These are phyloP conservation scores for Minunthozetes semirufus DNA, from an alignment of 2,888 invertebrate species.

Conservation along the genomic window DNA sequence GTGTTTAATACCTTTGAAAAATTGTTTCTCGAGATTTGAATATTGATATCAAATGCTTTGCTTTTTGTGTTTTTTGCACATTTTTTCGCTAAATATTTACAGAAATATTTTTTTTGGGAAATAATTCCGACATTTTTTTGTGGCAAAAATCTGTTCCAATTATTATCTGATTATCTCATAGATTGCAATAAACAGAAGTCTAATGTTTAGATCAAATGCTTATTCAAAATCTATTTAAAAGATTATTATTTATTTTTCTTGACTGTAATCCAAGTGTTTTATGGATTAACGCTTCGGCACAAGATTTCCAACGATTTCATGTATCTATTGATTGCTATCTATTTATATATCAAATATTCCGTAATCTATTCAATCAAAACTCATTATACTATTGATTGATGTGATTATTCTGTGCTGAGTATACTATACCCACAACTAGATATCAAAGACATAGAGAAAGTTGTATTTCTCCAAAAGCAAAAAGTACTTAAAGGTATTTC, in stretches of 20 bases:
- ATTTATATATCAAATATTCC: not conserved
- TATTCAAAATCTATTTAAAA: not conserved
- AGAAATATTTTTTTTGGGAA: not conserved
- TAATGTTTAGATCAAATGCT: not conserved
- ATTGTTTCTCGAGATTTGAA: too few species aligned
- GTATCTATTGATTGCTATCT: not conserved
- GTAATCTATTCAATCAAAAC: not conserved
- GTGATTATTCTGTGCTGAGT: too few species aligned
- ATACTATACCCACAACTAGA: too few species aligned
- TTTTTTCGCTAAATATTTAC: not conserved
- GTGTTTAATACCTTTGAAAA: too few species aligned
- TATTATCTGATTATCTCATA: not conserved
- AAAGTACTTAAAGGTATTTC: too few species aligned
- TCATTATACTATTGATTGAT: slow-evolving; percentile 12
- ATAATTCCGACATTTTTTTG: too few species aligned
- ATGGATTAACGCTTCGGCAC: slow-evolving; percentile 19
- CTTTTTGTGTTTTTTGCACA: not conserved
- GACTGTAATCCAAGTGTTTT: slow-evolving; percentile 13
- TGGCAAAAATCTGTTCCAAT: too few species aligned
- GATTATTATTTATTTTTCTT: not conserved
- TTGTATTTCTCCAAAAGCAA: too few species aligned
- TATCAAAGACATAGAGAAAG: too few species aligned
- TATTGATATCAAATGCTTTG: not conserved
- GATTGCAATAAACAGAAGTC: not conserved
- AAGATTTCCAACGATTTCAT: not conserved